Evolutionary conservation across 2,888 invertebrate species (phyloP).

Genomic region (Rhopalosiphum nymphaeae): DNA sequence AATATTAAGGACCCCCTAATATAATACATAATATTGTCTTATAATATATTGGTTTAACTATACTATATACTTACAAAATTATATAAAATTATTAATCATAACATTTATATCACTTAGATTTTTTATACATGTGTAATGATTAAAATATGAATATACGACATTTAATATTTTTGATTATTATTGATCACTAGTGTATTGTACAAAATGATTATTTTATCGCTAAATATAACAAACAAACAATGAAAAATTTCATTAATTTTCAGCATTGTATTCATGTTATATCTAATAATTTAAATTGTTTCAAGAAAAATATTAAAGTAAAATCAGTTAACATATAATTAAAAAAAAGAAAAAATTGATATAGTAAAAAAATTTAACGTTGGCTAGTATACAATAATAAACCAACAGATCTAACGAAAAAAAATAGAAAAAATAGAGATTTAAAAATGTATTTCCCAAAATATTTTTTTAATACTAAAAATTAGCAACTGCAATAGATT

Average conservation of each 20-base stretch:
- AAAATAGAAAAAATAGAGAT: background rate
- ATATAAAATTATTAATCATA: background rate
- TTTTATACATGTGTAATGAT: background rate
- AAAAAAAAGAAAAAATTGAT: background rate
- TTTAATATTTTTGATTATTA: background rate
- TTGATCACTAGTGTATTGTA: background rate
- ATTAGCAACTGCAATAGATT: background rate
- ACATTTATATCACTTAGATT: background rate
- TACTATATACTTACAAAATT: background rate
- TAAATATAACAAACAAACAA: background rate
- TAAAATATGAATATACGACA: background rate
- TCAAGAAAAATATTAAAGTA: background rate
- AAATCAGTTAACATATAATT: background rate
- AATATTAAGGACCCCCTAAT: background rate
- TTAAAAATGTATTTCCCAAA: background rate
- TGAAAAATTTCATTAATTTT: background rate
- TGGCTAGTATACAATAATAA: no score
- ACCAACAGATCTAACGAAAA: background rate
- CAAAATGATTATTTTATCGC: background rate
- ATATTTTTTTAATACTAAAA: background rate
- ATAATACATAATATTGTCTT: background rate
- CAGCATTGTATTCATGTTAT: background rate
- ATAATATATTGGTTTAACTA: background rate
- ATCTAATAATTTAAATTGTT: background rate
- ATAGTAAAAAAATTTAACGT: background rate